Evolutionary conservation across 2,797 vertebrate genomes (phyloP).

Genomic region (Gouania willdenowi): DNA sequence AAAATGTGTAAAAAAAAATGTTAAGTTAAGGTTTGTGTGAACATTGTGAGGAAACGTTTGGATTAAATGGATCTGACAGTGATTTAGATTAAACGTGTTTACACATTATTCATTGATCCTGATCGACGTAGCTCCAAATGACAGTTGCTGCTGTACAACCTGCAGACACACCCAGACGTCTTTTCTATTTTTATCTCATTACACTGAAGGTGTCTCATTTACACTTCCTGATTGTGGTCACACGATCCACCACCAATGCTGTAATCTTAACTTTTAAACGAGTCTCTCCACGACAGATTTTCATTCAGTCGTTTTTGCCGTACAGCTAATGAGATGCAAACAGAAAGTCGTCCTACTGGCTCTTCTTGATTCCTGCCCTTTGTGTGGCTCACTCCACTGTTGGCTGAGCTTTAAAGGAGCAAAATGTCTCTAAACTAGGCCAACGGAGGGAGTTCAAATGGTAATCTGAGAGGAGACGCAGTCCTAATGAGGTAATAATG

Average conservation of each 20-base stretch:
- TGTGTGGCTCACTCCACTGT: background rate
- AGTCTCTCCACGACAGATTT: background rate
- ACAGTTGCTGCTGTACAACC: no score
- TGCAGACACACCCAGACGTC: constrained; percentile 22
- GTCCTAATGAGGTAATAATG: constrained; percentile 20
- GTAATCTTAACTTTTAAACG: background rate
- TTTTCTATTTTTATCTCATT: constrained; percentile 1
- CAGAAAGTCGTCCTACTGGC: constrained; percentile 53
- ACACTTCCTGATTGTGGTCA: constrained; percentile 6
- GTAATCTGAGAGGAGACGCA: background rate
- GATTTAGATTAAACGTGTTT: no score
- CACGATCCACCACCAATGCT: background rate
- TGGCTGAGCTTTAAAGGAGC: background rate
- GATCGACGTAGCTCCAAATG: no score
- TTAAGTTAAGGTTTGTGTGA: no score
- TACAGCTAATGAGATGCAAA: background rate
- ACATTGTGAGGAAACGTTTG: no score
- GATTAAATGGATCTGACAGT: no score
- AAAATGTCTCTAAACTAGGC: constrained; percentile 6
- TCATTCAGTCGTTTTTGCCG: background rate
- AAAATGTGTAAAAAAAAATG: no score
- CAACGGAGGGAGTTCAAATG: background rate
- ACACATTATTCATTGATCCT: no score
- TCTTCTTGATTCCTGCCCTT: constrained; percentile 55
- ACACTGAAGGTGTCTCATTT: constrained; percentile 4